Percentiles rank a stretch among this genome's conserved stretches.
Evolutionary conservation across 2,888 invertebrate genomes (phyloP).

Genomic region (Drosophila anceps): DNA sequence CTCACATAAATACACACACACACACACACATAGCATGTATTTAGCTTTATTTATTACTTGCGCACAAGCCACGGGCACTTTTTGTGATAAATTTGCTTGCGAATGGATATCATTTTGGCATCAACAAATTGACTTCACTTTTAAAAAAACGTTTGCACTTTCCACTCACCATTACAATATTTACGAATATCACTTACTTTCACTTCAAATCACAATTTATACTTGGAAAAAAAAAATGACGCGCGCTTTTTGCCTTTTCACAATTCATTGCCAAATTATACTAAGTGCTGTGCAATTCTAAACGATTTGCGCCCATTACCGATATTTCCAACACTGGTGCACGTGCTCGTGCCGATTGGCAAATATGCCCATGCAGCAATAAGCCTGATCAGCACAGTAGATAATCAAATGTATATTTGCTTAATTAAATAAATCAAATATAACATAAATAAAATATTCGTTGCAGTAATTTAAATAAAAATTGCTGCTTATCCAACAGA

Average conservation of each 20-base stretch:
- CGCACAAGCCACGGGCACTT: not conserved
- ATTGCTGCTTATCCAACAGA: not conserved
- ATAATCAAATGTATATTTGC: not conserved
- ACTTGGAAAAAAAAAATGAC: not conserved
- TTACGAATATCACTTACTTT: not conserved
- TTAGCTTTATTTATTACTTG: not conserved
- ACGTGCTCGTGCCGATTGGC: not conserved
- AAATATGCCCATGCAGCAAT: not conserved
- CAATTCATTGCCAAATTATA: not conserved
- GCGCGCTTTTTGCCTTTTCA: not conserved
- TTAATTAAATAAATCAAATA: not conserved
- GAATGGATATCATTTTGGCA: not conserved
- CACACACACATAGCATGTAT: not conserved
- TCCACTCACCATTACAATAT: not conserved
- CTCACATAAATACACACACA: not conserved
- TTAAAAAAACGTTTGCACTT: not conserved
- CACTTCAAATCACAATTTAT: not conserved
- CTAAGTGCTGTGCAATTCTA: not conserved
- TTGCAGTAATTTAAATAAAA: not conserved
- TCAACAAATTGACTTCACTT: not conserved
- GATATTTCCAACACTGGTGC: slow-evolving; percentile 6
- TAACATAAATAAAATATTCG: not conserved
- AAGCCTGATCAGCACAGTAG: not conserved
- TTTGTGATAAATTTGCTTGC: not conserved
- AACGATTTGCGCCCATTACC: not conserved